Base-by-base conservation (phyloP, 2,888 invertebrate genomes). In the Cerceris rybyensis region DNA sequence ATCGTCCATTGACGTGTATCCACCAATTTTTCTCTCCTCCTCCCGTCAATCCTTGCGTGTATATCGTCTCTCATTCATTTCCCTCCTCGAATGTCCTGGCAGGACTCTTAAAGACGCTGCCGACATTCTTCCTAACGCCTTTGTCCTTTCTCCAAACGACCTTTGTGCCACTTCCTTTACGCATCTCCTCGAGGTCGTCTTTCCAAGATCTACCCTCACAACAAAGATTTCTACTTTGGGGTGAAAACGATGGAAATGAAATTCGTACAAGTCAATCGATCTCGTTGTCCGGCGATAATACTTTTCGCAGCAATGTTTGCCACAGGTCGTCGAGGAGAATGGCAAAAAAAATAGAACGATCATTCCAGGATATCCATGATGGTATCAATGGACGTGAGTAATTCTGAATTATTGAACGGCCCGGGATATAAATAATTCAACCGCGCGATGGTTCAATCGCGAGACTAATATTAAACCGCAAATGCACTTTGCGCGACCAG, bases 1-100 rank as follows among this genome's bases (percentile, higher is more conserved):
- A 85, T 79, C 77, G 87, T 59, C 74, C 72, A 79, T 60, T 78
- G 80, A 86, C 82, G 88, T 81, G 87, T 79, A 70, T 81, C 78
- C 85, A 81, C 80, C 87, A 80, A 85, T 87, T 82, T 82, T 81
- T 86, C 81, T 60, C 59, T 13, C 9, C 67, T 50, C 41, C 6
- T 63, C 54, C 28, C 13, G n/a, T 46, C 42, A 42, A 57, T 55
- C 69, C 52, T 73, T 69, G 39, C 63, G 61, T 63, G 52, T 39
- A 63, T 9, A n/a, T 8, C n/a, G 2, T 39, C n/a, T n/a, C n/a
- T n/a, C n/a, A n/a, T 46, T 6, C 16, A 11, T 69, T 52, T 41
- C 50, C 59, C 54, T 17, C 70, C 52, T 65, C 49, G 61, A 59
- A 14, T 11, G 14, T 9, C 42, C 54, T 67, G 63, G 57, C 74